Base-by-base conservation (phyloP, 2,797 vertebrate genomes). In the Melanotaenia pygmaea region DNA sequence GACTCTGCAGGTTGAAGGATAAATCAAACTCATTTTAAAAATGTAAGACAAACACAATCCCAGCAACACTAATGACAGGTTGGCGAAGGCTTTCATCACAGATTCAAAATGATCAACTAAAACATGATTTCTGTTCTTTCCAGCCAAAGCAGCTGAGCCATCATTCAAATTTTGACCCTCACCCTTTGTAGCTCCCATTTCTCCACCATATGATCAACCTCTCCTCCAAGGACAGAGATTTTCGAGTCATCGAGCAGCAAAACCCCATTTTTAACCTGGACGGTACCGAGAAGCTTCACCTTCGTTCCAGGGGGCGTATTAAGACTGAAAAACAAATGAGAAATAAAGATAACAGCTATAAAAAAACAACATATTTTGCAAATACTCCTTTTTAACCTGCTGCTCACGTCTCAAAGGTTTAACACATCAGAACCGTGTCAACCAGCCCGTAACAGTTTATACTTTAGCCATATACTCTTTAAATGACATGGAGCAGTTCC, bases 171-270 rank as follows among this genome's bases (percentile, higher is more conserved):
- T 53, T 56, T 10, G 9, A 59, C 82, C 24, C 96, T 98, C 94
- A 99, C 98, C 96, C 97, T 96, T 90, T 99, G 98, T 62, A 99
- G 94, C 80, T 97, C 96, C 98, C 98, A 99, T 77, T 99, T 99
- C 89, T 99, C 97, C 85, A 99, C 95, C 94, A 99, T 96, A 91
- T 97, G 96, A 82, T 99, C 96, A 67, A 99, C 98, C 91, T 98
- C 97, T 89, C 98, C 98, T 51, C 97, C 98, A 10, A 99, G 97
- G 80, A 99, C 93, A 22, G 92, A 84, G 51, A 97, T 95, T 68
- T 97, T 99, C 70, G 93, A 94, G 86, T 99, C 97, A 79, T 97
- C 95, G 75, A 99, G 94, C 34, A 99, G 93, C 88, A 99, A 93
- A 84, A 98, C 94, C 71, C 98, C 98, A 68, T 98, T 99, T 94